Evolutionary conservation across 2,113 vertebrate species (phyloP).

Genomic region (Caranx ignobilis): DNA sequence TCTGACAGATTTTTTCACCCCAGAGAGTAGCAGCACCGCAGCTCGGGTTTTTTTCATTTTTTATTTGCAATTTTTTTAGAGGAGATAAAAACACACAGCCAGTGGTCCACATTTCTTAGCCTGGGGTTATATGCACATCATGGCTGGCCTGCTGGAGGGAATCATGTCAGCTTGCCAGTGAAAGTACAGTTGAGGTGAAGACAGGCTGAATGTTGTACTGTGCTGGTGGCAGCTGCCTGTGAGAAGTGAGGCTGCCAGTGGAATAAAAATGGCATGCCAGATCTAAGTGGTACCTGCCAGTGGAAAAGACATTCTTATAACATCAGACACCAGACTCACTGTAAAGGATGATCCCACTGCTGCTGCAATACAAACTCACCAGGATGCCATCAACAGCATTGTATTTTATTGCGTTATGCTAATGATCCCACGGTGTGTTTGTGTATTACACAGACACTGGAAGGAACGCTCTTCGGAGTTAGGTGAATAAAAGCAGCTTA

Average conservation of each 20-base stretch:
- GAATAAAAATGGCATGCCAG: conserved; percentile 29
- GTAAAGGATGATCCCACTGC: conserved; percentile 10
- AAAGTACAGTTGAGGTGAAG: conserved; percentile 51
- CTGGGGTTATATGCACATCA: conserved; percentile 12
- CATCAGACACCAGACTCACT: conserved; percentile 21
- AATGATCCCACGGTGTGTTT: neutral
- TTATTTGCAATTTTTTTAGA: neutral
- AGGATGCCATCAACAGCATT: neutral
- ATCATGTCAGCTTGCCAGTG: conserved; percentile 31
- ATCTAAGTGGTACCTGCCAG: conserved; percentile 29
- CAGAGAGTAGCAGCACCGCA: neutral
- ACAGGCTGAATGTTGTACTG: conserved; percentile 47
- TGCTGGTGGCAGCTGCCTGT: conserved; percentile 6
- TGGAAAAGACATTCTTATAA: conserved; percentile 19
- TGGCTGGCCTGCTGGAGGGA: conserved; percentile 34
- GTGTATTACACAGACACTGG: neutral
- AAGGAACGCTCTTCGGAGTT: neutral
- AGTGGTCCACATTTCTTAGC: conserved; percentile 10
- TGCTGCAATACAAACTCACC: conserved; percentile 8
- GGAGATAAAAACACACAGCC: neutral
- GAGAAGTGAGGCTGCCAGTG: conserved; percentile 36
- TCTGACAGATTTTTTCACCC: conserved; percentile 11
- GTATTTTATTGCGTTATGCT: neutral
- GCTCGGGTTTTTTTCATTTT: neutral
- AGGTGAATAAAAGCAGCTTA: conserved; percentile 11